Percentiles rank a stretch among this genome's conserved stretches.
phyloP scores from a whole-genome alignment of 2,888 invertebrate genomes.

The Helicoverpa assulta region DNA sequence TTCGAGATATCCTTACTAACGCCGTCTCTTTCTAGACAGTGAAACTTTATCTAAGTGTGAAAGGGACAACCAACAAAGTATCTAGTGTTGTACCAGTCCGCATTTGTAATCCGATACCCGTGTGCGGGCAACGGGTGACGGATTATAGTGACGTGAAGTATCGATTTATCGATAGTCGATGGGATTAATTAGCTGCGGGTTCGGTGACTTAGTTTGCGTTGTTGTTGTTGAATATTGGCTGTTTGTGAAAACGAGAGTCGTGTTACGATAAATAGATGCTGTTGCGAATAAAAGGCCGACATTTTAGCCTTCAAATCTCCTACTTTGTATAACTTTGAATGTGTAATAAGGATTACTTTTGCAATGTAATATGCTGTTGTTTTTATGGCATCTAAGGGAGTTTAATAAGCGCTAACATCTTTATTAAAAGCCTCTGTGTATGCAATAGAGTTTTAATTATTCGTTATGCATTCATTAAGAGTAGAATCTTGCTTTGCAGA shows the following conservation, averaged over 20 bases:
- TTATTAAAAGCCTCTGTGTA: background rate
- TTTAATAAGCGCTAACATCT: background rate
- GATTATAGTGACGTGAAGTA: constrained; percentile 66
- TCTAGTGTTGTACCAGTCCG: constrained; percentile 67
- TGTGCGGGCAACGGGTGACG: constrained; percentile 75
- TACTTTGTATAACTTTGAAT: background rate
- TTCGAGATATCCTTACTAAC: constrained; percentile 80
- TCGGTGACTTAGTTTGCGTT: constrained; percentile 47
- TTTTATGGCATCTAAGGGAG: background rate
- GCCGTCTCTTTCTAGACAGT: constrained; percentile 60
- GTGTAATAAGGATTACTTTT: background rate
- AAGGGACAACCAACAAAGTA: constrained; percentile 61
- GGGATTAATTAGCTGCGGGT: constrained; percentile 57
- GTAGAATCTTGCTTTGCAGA: background rate
- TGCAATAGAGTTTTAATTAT: background rate
- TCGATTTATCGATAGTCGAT: constrained; percentile 61
- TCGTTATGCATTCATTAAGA: background rate
- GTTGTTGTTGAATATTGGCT: constrained; percentile 40
- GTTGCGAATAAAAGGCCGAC: background rate
- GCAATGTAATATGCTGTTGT: background rate
- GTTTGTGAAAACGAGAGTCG: constrained; percentile 33
- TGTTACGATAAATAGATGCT: constrained; percentile 13
- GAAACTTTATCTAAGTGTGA: constrained; percentile 36
- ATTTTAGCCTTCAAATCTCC: constrained; percentile 1
- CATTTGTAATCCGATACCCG: constrained; percentile 84